Base-by-base conservation (phyloP, 2,113 vertebrate species). In the Gambusia affinis region DNA sequence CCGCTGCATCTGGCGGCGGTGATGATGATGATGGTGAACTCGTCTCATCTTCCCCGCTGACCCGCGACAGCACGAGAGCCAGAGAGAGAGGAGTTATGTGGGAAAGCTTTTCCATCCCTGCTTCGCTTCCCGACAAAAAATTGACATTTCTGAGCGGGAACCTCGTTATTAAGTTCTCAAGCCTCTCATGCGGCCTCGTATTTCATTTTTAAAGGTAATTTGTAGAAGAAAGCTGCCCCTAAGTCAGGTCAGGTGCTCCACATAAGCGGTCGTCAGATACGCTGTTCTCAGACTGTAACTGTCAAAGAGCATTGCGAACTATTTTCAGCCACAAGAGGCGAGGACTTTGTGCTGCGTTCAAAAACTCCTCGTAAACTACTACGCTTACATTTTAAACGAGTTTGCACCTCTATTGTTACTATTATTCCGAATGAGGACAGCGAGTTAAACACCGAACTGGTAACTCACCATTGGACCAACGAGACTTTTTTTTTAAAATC, bases 21-120 rank as follows among this genome's bases (percentile, higher is more conserved):
- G 44, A 1, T 57, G 51, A 33, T 28, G 72, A n/a, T 15, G 71
- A 29, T 12, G 80, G 30, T 0, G 73, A 1, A 33, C 67, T 60
- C 3, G 83, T 81, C 29, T 85, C 62, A 47, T 79, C 81, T 57
- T 30, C 80, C 1, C 67, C 11, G 86, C 90, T 76, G 81, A 68
- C 73, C 37, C 86, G 91, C 79, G 92, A 93, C 90, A 98, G 92
- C 80, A 98, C 95, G 90, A 98, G 95, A 66, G 97, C 97, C 92
- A 98, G 88, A 6, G 96, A 97, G 90, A 96, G 96, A 1, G 97
- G 97, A 15, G 97, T 95, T 12, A 98, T 96, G 87, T 95, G 95
- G 75, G 96, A 79, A 76, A 88, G 94, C 92, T 94, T 94, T 79
- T 97, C 95, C 95, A 95, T 95, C 37, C 7, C 42, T 37, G 39